Conservation (phyloP, 2,888 invertebrate species). For the Lamellibrachia satsuma region DNA sequence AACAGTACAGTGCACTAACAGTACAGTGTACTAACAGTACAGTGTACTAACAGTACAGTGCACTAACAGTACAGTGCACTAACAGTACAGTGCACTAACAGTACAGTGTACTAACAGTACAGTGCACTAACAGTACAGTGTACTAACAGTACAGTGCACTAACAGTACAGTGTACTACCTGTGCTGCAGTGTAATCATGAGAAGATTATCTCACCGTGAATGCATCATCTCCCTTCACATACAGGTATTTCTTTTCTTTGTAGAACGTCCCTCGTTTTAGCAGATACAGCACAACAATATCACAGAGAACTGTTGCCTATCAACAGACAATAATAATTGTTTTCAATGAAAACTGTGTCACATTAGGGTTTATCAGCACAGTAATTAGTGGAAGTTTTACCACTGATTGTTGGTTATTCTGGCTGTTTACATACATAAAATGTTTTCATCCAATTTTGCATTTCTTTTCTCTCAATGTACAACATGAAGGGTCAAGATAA, state of each 20-base stretch:
- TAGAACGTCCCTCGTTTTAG: constrained; percentile 62
- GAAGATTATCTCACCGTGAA: constrained; percentile 47
- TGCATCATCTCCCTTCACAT: constrained; percentile 71
- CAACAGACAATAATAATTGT: constrained; percentile 35
- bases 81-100: background rate
- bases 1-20: background rate
- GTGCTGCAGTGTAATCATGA: background rate
- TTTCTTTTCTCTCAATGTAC: too few species aligned
- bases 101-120: too few species aligned
- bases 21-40: background rate
- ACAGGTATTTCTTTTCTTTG: constrained; percentile 68
- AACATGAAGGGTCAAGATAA: too few species aligned
- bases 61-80: background rate
- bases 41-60: background rate
- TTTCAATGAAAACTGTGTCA: background rate
- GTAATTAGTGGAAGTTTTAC: background rate
- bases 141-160: background rate
- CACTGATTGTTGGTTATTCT: background rate
- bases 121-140: too few species aligned
- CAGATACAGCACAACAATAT: constrained; percentile 66
- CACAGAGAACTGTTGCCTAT: constrained; percentile 67
- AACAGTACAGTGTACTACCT: background rate
- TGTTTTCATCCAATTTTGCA: too few species aligned
- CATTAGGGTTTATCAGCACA: background rate
- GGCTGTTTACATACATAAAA: background rate